phyloP scores from a whole-genome alignment of 2,113 vertebrate genomes.

The Neogale vison region DNA sequence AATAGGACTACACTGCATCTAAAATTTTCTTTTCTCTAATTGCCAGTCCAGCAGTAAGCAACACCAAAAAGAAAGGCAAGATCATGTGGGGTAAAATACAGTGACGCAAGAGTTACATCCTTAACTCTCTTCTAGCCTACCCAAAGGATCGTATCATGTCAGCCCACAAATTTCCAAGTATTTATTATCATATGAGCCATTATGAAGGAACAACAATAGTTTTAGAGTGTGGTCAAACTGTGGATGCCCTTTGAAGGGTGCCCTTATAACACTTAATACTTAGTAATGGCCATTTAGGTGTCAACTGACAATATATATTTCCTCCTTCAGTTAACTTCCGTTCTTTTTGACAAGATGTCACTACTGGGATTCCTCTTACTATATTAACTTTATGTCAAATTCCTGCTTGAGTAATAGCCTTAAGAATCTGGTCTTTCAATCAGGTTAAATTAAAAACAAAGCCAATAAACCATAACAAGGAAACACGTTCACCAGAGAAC shows the following conservation, averaged over 20 bases:
- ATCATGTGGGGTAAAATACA: background rate
- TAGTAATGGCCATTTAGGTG: background rate
- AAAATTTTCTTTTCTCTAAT: background rate
- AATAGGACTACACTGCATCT: background rate
- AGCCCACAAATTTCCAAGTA: background rate
- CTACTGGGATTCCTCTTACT: background rate
- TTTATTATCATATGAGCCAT: background rate
- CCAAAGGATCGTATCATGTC: background rate
- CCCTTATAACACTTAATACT: background rate
- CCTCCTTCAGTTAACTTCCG: background rate
- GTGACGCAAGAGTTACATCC: background rate
- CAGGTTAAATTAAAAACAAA: conserved; percentile 60
- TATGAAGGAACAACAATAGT: background rate
- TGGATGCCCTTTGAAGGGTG: background rate
- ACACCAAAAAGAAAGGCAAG: background rate
- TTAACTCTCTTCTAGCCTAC: background rate
- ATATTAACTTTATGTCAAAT: conserved; percentile 43
- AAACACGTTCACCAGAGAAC: conserved; percentile 13
- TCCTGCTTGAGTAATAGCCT: background rate
- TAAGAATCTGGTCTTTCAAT: background rate
- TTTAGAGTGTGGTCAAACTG: background rate
- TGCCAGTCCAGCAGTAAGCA: conserved; percentile 9
- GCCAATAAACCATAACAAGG: conserved; percentile 40
- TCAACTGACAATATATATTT: background rate
- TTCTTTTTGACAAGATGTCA: conserved; percentile 8